Evolutionary conservation across 2,888 invertebrate species (phyloP), one percentile per base, ranked within the genome.

Genomic region (Seira ritae): DNA sequence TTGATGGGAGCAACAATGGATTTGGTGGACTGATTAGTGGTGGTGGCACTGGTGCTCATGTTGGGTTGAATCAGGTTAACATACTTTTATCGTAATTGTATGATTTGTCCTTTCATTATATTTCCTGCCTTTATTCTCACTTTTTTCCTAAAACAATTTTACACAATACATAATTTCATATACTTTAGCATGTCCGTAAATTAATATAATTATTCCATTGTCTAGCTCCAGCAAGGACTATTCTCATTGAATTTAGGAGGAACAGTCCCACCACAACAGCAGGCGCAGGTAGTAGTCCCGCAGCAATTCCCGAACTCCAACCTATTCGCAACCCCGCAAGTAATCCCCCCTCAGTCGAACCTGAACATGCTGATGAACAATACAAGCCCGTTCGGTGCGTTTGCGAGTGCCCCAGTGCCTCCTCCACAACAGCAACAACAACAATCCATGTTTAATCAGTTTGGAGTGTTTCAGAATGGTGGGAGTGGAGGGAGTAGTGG

Each of bases 291-390:
- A 23, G 8, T 22, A 66, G 8, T 22, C 22, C 46, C 20, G 17
- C 72, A 55, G 23, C 74, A 65, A 6, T 23, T 22, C 1, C 42
- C n/a, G 19, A 74, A 74, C 17, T 42, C 66, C 4, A 76, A 76
- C 22, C 17, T 76, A n/a, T n/a, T 76, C 0, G 0, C 73, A 1
- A 42, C 20, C 46, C 22, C 74, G n/a, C n/a, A n/a, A n/a, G n/a
- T n/a, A 1, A n/a, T 42, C 3, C 19, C 73, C 8, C 62, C 73
- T 8, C 23, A 67, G 42, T 67, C 75, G 23, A 76, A 76, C 37
- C 19, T 76, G 19, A 76, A 76, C 69, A 68, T 76, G 69, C 17
- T 69, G 31, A 76, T 76, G 75, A 68, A 46, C 55, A 66, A 73
- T 17, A 73, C 10, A 10, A 37, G 37, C n/a, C 37, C 65, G 15